phyloP scores from a whole-genome alignment of 2,113 vertebrate species.

The Apistogramma diplotaenia region DNA sequence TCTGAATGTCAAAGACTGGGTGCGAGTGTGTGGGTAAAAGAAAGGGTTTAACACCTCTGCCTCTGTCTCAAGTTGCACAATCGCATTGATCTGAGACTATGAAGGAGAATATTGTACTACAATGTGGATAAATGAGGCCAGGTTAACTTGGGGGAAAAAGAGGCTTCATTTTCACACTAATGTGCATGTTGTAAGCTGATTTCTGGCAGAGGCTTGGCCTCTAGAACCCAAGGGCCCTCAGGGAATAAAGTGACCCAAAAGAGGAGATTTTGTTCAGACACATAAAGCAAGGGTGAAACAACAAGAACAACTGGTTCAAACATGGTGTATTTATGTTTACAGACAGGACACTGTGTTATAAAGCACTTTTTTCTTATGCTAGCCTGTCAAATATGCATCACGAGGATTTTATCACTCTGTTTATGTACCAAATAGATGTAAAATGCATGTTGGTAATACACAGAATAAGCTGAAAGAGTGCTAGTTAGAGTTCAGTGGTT shows the following conservation, averaged over 20 bases:
- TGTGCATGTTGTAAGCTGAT: constrained; percentile 20
- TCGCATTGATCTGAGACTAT: constrained; percentile 35
- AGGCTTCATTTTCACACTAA: constrained; percentile 12
- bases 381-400: too few relatives aligned
- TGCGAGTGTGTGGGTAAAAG: constrained; percentile 6
- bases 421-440: not conserved
- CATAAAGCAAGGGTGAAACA: not conserved
- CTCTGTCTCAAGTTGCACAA: constrained; percentile 1
- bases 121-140: not conserved
- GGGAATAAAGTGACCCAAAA: not conserved
- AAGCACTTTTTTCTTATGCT: not conserved
- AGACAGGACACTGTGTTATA: too few relatives aligned
- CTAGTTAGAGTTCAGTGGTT: not conserved
- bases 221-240: not conserved
- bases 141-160: not conserved
- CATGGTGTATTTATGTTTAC: too few relatives aligned
- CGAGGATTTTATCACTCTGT: not conserved
- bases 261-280: not conserved
- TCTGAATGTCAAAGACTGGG: not conserved
- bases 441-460: not conserved
- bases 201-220: constrained; percentile 9
- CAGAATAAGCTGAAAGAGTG: not conserved
- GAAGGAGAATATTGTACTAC: not conserved
- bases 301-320: too few relatives aligned
- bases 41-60: constrained; percentile 21